Percentiles rank a stretch among this genome's conserved stretches.
Evolutionary conservation across 1,140 invertebrate genomes (phyloP).

Genomic region (Drosophila prosaltans): DNA sequence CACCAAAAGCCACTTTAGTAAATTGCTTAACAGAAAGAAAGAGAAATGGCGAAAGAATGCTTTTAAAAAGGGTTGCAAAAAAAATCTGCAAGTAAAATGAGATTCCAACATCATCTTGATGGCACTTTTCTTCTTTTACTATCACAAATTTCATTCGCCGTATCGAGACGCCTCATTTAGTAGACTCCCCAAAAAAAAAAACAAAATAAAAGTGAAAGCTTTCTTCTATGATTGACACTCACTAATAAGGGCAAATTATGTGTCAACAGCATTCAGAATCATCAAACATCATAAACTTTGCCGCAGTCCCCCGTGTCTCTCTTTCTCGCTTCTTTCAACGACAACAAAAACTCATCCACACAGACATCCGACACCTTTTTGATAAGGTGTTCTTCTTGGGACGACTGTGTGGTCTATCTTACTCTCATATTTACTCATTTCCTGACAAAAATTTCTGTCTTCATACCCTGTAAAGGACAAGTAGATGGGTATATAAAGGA

Average conservation of each 20-base stretch:
- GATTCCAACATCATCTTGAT: background rate
- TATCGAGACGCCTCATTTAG: background rate
- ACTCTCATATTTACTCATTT: background rate
- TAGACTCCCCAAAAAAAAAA: background rate
- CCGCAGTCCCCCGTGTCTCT: background rate
- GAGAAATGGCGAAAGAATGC: background rate
- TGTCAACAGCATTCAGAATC: constrained; percentile 41
- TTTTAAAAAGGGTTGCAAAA: constrained; percentile 33
- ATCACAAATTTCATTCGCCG: background rate
- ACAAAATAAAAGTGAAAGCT: constrained; percentile 13
- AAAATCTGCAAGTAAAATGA: constrained; percentile 54
- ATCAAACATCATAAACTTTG: constrained; percentile 17
- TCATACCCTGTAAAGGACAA: background rate
- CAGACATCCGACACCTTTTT: constrained; percentile 8
- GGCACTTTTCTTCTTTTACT: too few species aligned
- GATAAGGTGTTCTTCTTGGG: background rate
- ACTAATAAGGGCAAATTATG: constrained; percentile 59
- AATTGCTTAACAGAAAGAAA: constrained; percentile 26
- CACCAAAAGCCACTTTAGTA: constrained; percentile 42
- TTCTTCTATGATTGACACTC: constrained; percentile 46
- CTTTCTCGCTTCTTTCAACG: background rate
- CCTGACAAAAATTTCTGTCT: background rate
- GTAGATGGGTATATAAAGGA: background rate
- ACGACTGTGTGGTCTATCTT: constrained; percentile 1
- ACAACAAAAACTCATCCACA: background rate